Conservation (phyloP, 2,113 vertebrate genomes). For the Physeter macrocephalus region DNA sequence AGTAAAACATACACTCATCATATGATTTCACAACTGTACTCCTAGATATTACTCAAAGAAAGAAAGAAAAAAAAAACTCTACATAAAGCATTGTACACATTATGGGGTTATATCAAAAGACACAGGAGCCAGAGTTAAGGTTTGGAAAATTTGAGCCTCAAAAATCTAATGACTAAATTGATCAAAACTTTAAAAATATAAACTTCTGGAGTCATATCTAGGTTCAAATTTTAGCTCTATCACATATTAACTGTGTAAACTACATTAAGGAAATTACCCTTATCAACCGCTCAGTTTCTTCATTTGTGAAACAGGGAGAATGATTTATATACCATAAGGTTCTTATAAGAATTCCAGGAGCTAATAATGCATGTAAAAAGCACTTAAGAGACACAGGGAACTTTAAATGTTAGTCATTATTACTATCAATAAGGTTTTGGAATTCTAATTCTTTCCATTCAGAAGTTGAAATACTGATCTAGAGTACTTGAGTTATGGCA, state of each 20-base stretch:
- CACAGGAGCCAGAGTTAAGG: not conserved
- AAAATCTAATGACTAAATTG: not conserved
- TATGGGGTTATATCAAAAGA: not conserved
- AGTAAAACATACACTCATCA: not conserved
- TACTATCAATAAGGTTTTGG: not conserved
- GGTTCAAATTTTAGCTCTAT: not conserved
- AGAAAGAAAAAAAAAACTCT: not conserved
- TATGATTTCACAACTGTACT: not conserved
- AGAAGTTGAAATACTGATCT: not conserved
- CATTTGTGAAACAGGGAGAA: not conserved
- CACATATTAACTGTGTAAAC: not conserved
- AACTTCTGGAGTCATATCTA: not conserved
- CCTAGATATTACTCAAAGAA: not conserved
- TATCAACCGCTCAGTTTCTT: not conserved
- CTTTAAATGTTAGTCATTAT: not conserved
- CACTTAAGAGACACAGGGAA: not conserved
- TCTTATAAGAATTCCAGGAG: not conserved
- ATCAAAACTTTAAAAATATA: not conserved
- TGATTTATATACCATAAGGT: not conserved
- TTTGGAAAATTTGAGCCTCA: not conserved
- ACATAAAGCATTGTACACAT: not conserved
- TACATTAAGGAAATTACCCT: not conserved
- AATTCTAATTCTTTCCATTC: not conserved
- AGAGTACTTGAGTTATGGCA: not conserved
- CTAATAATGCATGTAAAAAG: not conserved